Base-by-base conservation (phyloP, 2,888 invertebrate species). In the Coenonympha glycerion region DNA sequence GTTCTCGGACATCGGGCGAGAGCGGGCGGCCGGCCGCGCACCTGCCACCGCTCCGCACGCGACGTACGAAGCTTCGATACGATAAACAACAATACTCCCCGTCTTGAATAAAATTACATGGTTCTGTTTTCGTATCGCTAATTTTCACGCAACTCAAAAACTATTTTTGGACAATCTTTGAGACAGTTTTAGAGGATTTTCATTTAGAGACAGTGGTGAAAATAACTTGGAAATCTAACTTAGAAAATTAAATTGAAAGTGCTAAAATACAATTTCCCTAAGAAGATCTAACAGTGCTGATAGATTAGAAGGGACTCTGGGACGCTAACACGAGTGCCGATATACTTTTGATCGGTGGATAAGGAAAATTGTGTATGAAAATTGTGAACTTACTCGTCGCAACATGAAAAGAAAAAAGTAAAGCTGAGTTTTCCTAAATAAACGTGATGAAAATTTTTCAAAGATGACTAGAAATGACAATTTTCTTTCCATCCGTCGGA, bases 1-100 rank as follows among this genome's bases (percentile, higher is more conserved):
- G 87, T 82, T 85, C 85, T 87, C 85, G 87, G 87, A 87, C 88
- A 87, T 69, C 87, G 84, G 87, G 82, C 87, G 85, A 81, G 87
- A 85, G 87, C 86, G 85, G 87, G 84, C 83, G 87, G 79, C 79
- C 79, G 83, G 80, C 80, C 78, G 79, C 68, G 79, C 85, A 81
- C 84, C 84, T 84, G 84, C 80, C 75, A 73, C 72, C 76, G 76
- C 63, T 76, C 73, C 67, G 73, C 73, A 76, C 80, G 72, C 77
- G 69, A 80, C 80, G 74, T 74, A 72, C 72, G 77, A 63, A 69
- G 67, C 68, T 66, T 66, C 69, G 62, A 73, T 64, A 59, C 76
- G 69, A 74, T 78, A 81, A 84, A 82, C 79, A 80, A 71, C 24
- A 64, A 74, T 66, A 66, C 53, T 71, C 66, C 64, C 68, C 31